Percentiles rank a stretch among this genome's conserved stretches.
These are phyloP conservation scores for Eutrigla gurnardus DNA, from an alignment of 2,797 vertebrate species.

Conservation along the genomic window DNA sequence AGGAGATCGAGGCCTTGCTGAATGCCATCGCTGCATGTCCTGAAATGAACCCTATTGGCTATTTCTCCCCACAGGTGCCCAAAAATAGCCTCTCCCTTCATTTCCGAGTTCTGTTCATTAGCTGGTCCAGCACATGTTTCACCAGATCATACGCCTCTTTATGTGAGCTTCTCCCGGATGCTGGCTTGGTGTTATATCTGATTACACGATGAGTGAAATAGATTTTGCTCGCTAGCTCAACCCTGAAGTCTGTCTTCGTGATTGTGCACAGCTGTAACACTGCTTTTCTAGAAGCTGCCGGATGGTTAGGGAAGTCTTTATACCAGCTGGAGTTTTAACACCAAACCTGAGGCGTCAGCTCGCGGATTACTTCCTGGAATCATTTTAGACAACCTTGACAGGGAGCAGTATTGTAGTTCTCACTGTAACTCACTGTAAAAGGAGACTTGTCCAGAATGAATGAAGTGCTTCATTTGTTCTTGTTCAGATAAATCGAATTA, in stretches of 20 bases:
- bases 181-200: conserved; percentile 52
- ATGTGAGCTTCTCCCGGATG: conserved; percentile 39
- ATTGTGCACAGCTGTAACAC: conserved; percentile 76
- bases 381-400: not conserved
- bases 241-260: conserved; percentile 62
- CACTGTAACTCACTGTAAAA: not conserved
- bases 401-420: not conserved
- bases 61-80: conserved; percentile 89
- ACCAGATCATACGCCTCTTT: conserved; percentile 30
- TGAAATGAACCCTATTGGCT: conserved; percentile 83
- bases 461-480: not conserved
- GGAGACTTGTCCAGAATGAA: not conserved
- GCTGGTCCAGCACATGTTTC: conserved; percentile 27
- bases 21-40: conserved; percentile 82
- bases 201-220: conserved; percentile 64
- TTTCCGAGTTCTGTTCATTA: conserved; percentile 30
- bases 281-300: conserved; percentile 38
- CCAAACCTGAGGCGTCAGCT: conserved; percentile 21
- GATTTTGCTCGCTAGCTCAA: conserved; percentile 55
- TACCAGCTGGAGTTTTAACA: conserved; percentile 43
- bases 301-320: conserved; percentile 36
- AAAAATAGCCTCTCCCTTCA: conserved; percentile 47
- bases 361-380: not conserved
- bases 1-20: conserved; percentile 84
- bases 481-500: not conserved